Evolutionary conservation across 2,113 vertebrate genomes (phyloP).

Genomic region (Mugil cephalus): DNA sequence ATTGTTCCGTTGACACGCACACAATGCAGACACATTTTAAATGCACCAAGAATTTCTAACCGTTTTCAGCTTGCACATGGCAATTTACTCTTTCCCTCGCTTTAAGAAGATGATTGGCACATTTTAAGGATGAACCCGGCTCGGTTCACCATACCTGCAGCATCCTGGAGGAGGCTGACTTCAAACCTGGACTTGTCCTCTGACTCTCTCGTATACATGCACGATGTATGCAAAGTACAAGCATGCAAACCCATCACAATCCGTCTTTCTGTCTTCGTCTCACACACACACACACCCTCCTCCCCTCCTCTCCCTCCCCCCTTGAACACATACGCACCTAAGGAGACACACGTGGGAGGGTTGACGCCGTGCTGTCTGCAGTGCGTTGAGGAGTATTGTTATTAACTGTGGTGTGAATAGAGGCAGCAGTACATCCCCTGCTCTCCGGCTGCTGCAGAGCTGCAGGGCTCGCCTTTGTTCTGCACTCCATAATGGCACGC

Average conservation of each 20-base stretch:
- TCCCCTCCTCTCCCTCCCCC: conserved; percentile 7
- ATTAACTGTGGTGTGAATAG: conserved; percentile 80
- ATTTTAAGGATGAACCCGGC: background rate
- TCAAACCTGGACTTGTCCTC: conserved; percentile 16
- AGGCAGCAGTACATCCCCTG: conserved; percentile 75
- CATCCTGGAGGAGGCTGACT: background rate
- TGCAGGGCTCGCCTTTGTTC: conserved; percentile 80
- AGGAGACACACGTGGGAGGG: conserved; percentile 72
- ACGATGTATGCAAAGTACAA: conserved; percentile 2
- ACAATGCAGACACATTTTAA: too few relatives aligned
- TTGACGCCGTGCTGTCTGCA: conserved; percentile 82
- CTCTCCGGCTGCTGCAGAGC: conserved; percentile 72
- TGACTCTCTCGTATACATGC: background rate
- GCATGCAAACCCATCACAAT: conserved; percentile 34
- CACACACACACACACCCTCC: conserved; percentile 45
- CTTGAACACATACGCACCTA: conserved; percentile 46
- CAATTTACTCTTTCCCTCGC: background rate
- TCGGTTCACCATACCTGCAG: background rate
- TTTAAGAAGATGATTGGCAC: background rate
- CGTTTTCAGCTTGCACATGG: too few relatives aligned
- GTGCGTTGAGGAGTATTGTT: conserved; percentile 78
- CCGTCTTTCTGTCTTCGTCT: conserved; percentile 21
- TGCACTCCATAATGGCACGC: conserved; percentile 73
- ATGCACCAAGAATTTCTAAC: too few relatives aligned
- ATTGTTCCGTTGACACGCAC: too few relatives aligned